Evolutionary conservation across 2,888 invertebrate species (phyloP).

Genomic region (Chouioia cunea): DNA sequence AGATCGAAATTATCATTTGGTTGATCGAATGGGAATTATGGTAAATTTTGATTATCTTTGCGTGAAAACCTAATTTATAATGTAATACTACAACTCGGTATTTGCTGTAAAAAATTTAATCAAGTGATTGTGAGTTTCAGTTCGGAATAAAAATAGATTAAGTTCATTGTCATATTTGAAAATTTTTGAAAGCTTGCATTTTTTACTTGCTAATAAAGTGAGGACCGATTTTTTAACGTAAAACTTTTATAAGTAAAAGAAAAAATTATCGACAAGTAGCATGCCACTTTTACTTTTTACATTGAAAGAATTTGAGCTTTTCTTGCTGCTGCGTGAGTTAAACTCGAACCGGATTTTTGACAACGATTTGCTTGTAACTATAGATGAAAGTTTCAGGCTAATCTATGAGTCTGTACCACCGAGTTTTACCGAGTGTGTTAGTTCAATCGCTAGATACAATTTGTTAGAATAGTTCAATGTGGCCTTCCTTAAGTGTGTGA

Average conservation of each 20-base stretch:
- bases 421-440: constrained; percentile 54
- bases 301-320: not conserved
- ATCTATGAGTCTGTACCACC: constrained; percentile 38
- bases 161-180: not conserved
- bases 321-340: constrained; percentile 24
- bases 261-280: not conserved
- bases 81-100: not conserved
- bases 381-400: constrained; percentile 44
- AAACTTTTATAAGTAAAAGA: not conserved
- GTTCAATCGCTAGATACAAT: constrained; percentile 60
- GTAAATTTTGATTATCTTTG: constrained; percentile 3
- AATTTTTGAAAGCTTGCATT: too few species aligned
- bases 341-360: constrained; percentile 41
- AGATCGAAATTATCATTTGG: constrained; percentile 23
- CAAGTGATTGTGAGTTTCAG: constrained; percentile 12
- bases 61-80: constrained; percentile 7
- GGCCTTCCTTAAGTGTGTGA: constrained; percentile 66
- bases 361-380: constrained; percentile 50
- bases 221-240: not conserved
- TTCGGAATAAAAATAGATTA: not conserved
- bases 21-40: constrained; percentile 13
- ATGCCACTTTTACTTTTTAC: not conserved
- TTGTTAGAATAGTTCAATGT: constrained; percentile 68
- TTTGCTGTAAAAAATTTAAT: constrained; percentile 11
- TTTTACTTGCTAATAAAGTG: not conserved